These are phyloP conservation scores for Petroica traversi DNA, from an alignment of 2,113 vertebrate genomes.

Conservation along the genomic window DNA sequence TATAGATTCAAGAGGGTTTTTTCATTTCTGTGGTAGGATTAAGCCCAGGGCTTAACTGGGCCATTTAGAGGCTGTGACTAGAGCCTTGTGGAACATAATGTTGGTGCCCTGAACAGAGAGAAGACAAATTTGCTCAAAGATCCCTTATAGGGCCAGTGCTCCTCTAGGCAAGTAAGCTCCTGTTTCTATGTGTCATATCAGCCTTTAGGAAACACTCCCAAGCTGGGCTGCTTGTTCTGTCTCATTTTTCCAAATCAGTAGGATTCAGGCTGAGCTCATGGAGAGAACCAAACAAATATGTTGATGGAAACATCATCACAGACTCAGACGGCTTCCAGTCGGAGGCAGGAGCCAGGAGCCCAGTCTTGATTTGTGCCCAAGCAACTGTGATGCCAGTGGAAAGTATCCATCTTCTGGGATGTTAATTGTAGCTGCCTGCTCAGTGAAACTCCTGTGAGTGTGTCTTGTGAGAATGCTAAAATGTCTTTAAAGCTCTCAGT, in stretches of 20 bases:
- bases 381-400: background rate
- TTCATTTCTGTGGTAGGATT: background rate
- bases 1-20: background rate
- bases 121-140: background rate
- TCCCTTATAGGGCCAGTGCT: background rate
- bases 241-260: conserved; percentile 18
- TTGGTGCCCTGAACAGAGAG: background rate
- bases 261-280: background rate
- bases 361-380: background rate
- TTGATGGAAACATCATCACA: background rate
- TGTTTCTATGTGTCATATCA: background rate
- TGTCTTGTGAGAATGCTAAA: background rate
- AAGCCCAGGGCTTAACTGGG: background rate
- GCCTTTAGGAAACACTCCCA: background rate
- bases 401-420: background rate
- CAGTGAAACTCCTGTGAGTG: background rate
- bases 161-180: background rate
- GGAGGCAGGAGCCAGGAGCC: background rate
- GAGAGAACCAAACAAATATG: background rate
- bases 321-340: background rate
- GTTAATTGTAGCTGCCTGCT: background rate
- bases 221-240: background rate
- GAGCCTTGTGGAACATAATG: background rate
- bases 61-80: background rate
- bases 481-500: background rate